Base-by-base conservation (phyloP, 2,113 vertebrate genomes). In the Myrmophylax atrothorax region DNA sequence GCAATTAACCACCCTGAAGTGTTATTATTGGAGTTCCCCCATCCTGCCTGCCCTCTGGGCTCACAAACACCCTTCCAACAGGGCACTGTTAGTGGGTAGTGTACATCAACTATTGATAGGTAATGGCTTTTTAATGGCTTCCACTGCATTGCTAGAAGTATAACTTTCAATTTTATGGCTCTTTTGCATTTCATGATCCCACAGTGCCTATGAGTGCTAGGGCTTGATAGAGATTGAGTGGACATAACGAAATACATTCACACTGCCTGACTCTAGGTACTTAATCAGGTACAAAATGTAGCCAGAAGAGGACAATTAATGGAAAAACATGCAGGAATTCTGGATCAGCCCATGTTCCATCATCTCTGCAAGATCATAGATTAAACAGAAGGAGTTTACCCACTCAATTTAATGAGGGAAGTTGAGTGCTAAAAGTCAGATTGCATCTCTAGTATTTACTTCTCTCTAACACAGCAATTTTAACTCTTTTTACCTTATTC, bases 71-170 rank as follows among this genome's bases (percentile, higher is more conserved):
- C 25, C 55, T 31, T 19, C 9, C 42, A 67, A 55, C 0, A 53
- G 29, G 26, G 56, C 79, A 63, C 47, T 84, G 3, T 17, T 46
- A 55, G 64, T 84, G 89, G 46, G 52, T 64, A 47, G 29, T 4
- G 3, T 67, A 49, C 31, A 49, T 80, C 85, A 88, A 10, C 63
- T 88, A 10, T 56, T 84, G 82, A 31, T 77, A 88, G 75, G 33
- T 88, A 88, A 88, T 84, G 69, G 60, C 35, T 89, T 95, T 91
- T 94, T 92, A 94, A 94, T 87, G 89, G 79, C 55, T 94, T 95
- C 62, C n/a, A 44, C 52, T 80, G 75, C 67, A 59, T 55, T 67
- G 35, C 46, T 77, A 35, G 84, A 83, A 83, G 52, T 86, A 86
- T 18, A 76, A 53, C 46, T 90, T 96, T 11, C 35, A 47, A 12